phyloP scores from a whole-genome alignment of 2,888 invertebrate species.

The Trachelus troglodyta region DNA sequence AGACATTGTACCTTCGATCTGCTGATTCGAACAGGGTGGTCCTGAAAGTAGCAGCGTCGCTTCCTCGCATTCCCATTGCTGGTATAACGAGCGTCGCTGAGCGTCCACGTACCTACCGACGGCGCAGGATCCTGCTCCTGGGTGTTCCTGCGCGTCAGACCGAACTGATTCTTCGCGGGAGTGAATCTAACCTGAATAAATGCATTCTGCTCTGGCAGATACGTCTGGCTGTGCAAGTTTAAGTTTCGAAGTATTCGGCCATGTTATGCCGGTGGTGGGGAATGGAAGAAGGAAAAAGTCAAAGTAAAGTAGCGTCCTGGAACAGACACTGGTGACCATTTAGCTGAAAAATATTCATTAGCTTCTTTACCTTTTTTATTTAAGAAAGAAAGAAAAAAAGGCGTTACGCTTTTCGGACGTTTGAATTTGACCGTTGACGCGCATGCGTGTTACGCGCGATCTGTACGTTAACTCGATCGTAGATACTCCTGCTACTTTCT shows the following conservation, averaged over 20 bases:
- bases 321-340: neutral
- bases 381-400: neutral
- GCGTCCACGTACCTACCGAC: conserved; percentile 22
- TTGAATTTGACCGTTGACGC: too few species aligned
- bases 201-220: conserved; percentile 39
- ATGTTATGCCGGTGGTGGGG: neutral
- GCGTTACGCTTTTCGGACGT: neutral
- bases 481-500: neutral
- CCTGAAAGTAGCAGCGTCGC: conserved; percentile 31
- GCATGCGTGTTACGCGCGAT: too few species aligned
- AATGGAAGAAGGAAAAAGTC: neutral
- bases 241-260: neutral
- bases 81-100: conserved; percentile 48
- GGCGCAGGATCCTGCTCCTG: conserved; percentile 32
- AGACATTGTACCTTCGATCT: conserved; percentile 49
- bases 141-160: conserved; percentile 53
- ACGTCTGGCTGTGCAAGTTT: neutral
- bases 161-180: conserved; percentile 48
- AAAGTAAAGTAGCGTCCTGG: neutral
- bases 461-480: neutral
- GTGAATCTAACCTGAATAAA: conserved; percentile 50
- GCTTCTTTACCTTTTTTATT: neutral
- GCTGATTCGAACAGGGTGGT: conserved; percentile 48
- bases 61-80: conserved; percentile 51
- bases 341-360: neutral